Evolutionary conservation across 2,888 invertebrate genomes (phyloP), one percentile per base, ranked within the genome.

Genomic region (Diarsia dahlii): DNA sequence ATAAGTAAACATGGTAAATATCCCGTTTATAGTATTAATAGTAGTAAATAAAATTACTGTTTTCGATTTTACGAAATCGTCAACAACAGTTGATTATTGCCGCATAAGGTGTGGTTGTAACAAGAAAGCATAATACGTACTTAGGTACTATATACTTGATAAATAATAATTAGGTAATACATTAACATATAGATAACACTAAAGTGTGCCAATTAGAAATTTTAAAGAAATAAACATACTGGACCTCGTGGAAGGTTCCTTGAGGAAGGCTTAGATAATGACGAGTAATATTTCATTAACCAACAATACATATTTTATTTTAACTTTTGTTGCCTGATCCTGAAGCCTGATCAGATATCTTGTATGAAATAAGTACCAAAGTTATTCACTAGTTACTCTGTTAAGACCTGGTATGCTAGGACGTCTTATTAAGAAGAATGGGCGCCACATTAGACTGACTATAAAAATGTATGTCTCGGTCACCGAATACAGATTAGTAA

Each of bases 61-160:
- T 71, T 62, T 15, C 5, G 34, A 20, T 75, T 56, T 28, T n/a
- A 74, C 15, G 15, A 28, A 66, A 62, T 69, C 56, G 56, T 60
- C 18, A 34, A 46, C 46, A 66, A 13, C 13, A 46, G 48, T 64
- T 52, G 4, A 20, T 52, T 62, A 39, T 63, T 56, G 6, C n/a
- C 45, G 18, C 48, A 72, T 66, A 78, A 62, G 54, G n/a, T 79
- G 28, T 62, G 65, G 60, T 72, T 72, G 71, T 65, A 28, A 6
- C 20, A 8, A 28, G 28, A 45, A 58, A 15, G 0, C 28, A 45
- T 48, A 9, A n/a, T n/a, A n/a, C n/a, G n/a, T n/a, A n/a, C n/a
- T n/a, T n/a, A n/a, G n/a, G n/a, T n/a, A n/a, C n/a, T n/a, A n/a
- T n/a, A n/a, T n/a, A n/a, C n/a, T n/a, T n/a, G n/a, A n/a, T n/a